A percentile compares a stretch with the other conserved stretches of the same genome.
Conservation (phyloP, 2,797 vertebrate species). For the Ficedula albicollis region DNA sequence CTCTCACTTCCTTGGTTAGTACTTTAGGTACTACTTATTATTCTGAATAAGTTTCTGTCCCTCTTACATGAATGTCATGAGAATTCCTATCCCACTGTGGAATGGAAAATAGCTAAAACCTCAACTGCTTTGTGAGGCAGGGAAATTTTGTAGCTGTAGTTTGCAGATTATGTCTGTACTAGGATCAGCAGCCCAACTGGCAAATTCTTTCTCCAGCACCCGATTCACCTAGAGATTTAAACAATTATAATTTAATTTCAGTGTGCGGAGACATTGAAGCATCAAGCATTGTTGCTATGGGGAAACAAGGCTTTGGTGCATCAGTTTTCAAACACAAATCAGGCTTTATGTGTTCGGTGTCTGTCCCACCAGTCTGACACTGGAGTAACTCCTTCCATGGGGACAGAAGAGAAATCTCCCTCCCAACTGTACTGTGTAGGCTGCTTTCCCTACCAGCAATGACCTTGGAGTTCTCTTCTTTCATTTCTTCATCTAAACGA, state of each 20-base stretch:
- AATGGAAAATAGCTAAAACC: neutral
- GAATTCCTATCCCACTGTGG: neutral
- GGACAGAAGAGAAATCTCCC: neutral
- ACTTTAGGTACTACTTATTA: neutral
- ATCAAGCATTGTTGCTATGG: neutral
- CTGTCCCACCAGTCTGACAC: neutral
- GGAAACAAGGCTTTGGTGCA: neutral
- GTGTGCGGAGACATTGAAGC: constrained; percentile 1
- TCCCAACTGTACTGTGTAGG: neutral
- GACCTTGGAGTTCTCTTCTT: neutral
- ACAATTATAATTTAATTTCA: constrained; percentile 30
- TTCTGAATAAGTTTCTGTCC: constrained; percentile 25
- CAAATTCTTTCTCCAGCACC: neutral
- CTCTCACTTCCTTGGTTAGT: neutral
- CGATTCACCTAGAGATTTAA: constrained; percentile 7
- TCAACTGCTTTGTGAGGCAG: neutral
- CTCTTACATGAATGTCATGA: neutral
- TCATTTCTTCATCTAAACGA: neutral
- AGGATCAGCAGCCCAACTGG: neutral
- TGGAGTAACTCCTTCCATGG: neutral
- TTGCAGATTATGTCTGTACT: neutral
- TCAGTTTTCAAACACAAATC: constrained; percentile 11
- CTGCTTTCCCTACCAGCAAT: neutral
- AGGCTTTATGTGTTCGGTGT: neutral
- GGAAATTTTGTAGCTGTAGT: neutral